phyloP scores from a whole-genome alignment of 2,113 vertebrate species.

The Suncus etruscus region DNA sequence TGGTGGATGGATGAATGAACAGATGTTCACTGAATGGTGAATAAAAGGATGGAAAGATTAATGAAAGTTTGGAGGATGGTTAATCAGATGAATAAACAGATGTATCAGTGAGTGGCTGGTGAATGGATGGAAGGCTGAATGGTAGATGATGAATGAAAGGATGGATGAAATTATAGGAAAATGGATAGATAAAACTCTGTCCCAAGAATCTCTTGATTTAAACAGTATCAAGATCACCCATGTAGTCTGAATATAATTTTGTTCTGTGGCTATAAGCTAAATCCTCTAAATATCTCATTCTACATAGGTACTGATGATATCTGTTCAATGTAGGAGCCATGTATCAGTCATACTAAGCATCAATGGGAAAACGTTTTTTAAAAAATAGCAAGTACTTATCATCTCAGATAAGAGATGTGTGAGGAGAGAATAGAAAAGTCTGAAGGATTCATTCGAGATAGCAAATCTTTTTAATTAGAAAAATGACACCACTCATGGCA shows the following conservation, averaged over 20 bases:
- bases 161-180: not conserved
- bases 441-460: not conserved
- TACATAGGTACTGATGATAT: not conserved
- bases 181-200: not conserved
- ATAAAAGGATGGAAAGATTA: not conserved
- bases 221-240: not conserved
- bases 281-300: not conserved
- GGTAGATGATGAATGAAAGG: no score
- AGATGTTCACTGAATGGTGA: no score
- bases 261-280: not conserved
- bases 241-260: not conserved
- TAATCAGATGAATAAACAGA: no score
- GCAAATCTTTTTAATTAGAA: not conserved
- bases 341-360: not conserved
- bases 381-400: not conserved
- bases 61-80: not conserved
- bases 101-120: no score
- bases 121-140: not conserved
- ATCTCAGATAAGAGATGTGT: not conserved
- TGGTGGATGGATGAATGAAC: not conserved
- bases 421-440: not conserved
- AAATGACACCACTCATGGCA: not conserved
- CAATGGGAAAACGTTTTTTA: not conserved
- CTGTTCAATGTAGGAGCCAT: not conserved
- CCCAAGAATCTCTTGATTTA: not conserved